Base-by-base conservation (phyloP, 2,888 invertebrate species). In the Thalpophila matura region DNA sequence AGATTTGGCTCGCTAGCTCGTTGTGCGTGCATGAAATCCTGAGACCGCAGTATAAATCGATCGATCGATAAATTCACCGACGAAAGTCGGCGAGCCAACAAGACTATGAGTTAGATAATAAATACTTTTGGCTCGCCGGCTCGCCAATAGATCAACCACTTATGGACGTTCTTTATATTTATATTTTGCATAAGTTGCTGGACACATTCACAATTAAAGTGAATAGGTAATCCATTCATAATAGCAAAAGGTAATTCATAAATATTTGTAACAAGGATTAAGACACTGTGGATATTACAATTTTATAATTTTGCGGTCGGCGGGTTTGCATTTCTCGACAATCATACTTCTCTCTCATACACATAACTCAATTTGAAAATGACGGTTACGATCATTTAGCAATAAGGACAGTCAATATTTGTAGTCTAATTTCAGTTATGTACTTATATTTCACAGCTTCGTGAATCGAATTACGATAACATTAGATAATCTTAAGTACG, bases 351-450 rank as follows among this genome's bases (percentile, higher is more conserved):
- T 81, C 91, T 86, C 58, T 81, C 92, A 89, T 83, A 83, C 88
- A 84, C 81, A 87, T 82, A 86, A 86, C 82, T 80, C 80, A 85
- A 82, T 85, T 88, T 86, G 86, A 84, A 60, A 86, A 89, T 87
- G 88, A 88, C 88, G 89, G 83, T 87, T 84, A 91, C 88, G 87
- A 86, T 87, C 82, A 84, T 71, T 75, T 91, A 94, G 92, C 93
- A 93, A 79, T 87, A 93, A 93, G 93, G 93, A 92, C 86, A 89
- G 86, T 78, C 74, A 67, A 74, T 72, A 72, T 57, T 58, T 60
- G 61, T 55, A 58, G 58, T 49, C 38, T 51, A 53, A 58, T 65
- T 26, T 49, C 40, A n/a, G n/a, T n/a, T n/a, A 35, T 57, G 60
- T 49, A 65, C 60, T 62, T 24, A 58, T 72, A 57, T 64, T 76